phyloP scores from a whole-genome alignment of 2,113 vertebrate genomes.

The Octodon degus region DNA sequence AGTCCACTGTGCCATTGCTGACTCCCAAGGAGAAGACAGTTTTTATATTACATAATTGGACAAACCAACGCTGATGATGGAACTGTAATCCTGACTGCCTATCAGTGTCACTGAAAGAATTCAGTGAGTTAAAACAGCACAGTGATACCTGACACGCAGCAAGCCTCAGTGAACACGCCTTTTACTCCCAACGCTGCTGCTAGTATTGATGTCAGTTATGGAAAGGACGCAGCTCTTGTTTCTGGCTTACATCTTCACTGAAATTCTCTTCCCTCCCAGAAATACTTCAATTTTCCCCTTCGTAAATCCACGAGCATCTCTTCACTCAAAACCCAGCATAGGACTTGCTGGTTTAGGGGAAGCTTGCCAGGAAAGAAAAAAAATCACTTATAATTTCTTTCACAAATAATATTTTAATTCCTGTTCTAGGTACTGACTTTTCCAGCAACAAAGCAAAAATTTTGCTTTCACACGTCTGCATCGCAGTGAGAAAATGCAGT shows the following conservation, averaged over 20 bases:
- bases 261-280: neutral
- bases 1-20: neutral
- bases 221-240: neutral
- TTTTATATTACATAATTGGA: slow-evolving; percentile 9
- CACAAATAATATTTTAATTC: neutral
- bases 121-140: slow-evolving; percentile 16
- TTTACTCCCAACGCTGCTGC: neutral
- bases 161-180: neutral
- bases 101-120: neutral
- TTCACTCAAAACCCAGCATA: neutral
- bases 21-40: neutral
- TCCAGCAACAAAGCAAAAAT: neutral
- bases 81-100: neutral
- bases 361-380: neutral
- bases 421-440: neutral
- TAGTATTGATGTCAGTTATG: neutral
- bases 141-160: neutral
- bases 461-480: neutral
- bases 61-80: neutral
- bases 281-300: slow-evolving; percentile 42
- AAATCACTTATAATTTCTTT: slow-evolving; percentile 2
- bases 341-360: neutral
- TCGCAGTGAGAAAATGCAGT: neutral
- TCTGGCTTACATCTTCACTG: neutral
- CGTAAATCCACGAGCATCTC: neutral